phyloP scores from a whole-genome alignment of 1,140 invertebrate species.

The Parapsyche elsis region DNA sequence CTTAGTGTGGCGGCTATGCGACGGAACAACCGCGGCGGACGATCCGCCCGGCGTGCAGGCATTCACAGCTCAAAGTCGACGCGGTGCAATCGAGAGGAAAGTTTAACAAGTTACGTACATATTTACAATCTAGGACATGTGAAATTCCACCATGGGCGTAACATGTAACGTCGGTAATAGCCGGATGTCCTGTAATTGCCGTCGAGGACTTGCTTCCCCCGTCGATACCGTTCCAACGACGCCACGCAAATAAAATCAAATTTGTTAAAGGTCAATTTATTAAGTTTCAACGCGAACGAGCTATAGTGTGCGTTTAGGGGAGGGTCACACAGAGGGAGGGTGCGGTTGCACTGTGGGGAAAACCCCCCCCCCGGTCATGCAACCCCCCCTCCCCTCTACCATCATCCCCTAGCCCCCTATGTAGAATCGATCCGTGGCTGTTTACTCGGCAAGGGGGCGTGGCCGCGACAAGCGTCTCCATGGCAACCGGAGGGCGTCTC shows the following conservation, averaged over 20 bases:
- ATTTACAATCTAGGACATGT: no score
- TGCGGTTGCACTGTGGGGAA: neutral
- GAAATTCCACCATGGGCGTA: no score
- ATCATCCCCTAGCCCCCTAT: neutral
- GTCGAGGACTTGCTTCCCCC: neutral
- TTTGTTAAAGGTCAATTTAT: neutral
- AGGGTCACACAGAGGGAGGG: neutral
- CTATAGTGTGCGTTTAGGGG: neutral
- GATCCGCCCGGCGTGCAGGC: no score
- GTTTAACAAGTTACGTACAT: no score
- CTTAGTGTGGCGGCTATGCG: no score
- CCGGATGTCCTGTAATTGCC: no score
- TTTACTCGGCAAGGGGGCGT: constrained; percentile 47
- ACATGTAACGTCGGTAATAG: no score
- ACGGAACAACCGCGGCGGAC: no score
- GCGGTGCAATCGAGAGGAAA: no score
- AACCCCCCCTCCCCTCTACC: neutral
- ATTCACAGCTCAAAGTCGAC: no score
- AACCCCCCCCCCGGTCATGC: neutral
- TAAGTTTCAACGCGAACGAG: no score
- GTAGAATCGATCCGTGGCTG: constrained; percentile 28
- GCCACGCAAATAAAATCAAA: neutral
- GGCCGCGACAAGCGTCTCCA: constrained; percentile 40
- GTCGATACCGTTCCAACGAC: no score
- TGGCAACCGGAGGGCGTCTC: constrained; percentile 41